Percentiles rank a stretch among this genome's conserved stretches.
Evolutionary conservation across 37 sponge, comb jelly and placozoan species (phyloP).

Genomic region (Dysidea cf. avara): DNA sequence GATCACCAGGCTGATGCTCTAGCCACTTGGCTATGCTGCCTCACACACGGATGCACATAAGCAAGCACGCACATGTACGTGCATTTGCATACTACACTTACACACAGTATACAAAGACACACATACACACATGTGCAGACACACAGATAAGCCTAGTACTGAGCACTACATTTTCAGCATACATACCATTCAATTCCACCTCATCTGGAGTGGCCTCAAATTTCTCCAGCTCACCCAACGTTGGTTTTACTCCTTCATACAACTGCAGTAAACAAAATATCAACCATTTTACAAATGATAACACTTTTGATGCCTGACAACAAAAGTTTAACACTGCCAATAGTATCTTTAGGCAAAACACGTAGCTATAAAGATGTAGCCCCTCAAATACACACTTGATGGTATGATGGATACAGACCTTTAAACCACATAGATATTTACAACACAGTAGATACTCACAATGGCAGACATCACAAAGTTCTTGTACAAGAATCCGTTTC

Average conservation of each 20-base stretch:
- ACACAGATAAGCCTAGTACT: too few relatives aligned
- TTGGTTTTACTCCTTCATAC: slow-evolving; percentile 92
- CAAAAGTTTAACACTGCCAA: neutral
- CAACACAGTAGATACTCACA: slow-evolving; percentile 39
- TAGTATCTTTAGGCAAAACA: too few relatives aligned
- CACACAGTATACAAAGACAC: too few relatives aligned
- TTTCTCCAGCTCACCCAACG: slow-evolving; percentile 94
- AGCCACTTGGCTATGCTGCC: too few relatives aligned
- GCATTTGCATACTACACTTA: too few relatives aligned
- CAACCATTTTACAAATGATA: too few relatives aligned
- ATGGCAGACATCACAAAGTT: slow-evolving; percentile 85
- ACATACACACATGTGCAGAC: too few relatives aligned
- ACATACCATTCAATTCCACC: slow-evolving; percentile 73
- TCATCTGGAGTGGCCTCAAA: slow-evolving; percentile 94
- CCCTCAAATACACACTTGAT: neutral
- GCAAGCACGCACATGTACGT: neutral
- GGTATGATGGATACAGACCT: neutral
- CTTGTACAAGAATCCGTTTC: slow-evolving; percentile 95
- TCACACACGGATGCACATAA: too few relatives aligned
- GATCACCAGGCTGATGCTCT: too few relatives aligned
- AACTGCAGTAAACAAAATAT: too few relatives aligned
- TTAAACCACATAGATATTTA: neutral
- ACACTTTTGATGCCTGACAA: neutral
- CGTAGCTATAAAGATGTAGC: too few relatives aligned
- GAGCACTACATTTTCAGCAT: too few relatives aligned